phyloP scores from a whole-genome alignment of 2,888 invertebrate species.

The Mystacides longicornis region DNA sequence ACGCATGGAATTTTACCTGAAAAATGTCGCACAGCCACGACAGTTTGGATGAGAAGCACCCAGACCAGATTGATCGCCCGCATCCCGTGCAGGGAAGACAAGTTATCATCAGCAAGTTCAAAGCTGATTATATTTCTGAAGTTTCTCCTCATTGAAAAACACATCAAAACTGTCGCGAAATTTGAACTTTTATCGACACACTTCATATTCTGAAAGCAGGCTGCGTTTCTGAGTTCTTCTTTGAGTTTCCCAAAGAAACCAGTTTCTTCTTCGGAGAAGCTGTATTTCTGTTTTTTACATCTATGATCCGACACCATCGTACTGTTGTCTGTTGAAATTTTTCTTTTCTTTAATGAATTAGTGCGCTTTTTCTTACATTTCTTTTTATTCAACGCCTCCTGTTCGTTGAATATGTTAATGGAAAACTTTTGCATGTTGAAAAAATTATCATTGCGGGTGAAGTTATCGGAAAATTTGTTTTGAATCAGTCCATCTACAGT shows the following conservation, averaged over 20 bases:
- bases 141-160: constrained; percentile 41
- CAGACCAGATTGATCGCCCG: constrained; percentile 58
- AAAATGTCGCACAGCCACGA: constrained; percentile 57
- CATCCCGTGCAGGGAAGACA: constrained; percentile 52
- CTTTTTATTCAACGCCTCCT: background rate
- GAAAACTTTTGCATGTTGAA: background rate
- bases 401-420: background rate
- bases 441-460: constrained; percentile 26
- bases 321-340: constrained; percentile 19
- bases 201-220: background rate
- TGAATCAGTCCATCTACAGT: constrained; percentile 22
- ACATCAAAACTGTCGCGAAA: constrained; percentile 36
- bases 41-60: constrained; percentile 56
- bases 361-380: background rate
- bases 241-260: constrained; percentile 4
- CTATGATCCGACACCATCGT: constrained; percentile 11
- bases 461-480: constrained; percentile 37
- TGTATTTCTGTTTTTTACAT: constrained; percentile 20
- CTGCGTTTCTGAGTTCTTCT: constrained; percentile 4
- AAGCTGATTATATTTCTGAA: constrained; percentile 42
- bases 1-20: constrained; percentile 41
- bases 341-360: background rate
- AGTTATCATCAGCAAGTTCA: constrained; percentile 44
- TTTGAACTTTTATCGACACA: constrained; percentile 30
- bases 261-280: constrained; percentile 14